Evolutionary conservation across 2,113 vertebrate genomes (phyloP).

Genomic region (Tylochromis polylepis): DNA sequence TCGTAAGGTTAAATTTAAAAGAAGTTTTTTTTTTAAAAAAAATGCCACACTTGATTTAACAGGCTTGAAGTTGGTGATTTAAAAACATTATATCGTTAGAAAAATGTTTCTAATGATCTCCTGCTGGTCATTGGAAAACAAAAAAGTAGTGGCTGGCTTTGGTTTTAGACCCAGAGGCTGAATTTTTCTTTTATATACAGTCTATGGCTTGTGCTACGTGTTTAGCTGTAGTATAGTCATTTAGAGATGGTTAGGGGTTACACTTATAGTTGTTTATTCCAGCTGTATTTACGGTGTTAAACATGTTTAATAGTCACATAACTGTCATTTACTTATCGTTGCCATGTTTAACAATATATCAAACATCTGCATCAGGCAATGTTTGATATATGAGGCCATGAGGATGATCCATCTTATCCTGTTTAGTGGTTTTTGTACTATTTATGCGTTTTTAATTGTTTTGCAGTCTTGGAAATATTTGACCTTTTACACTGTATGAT

Average conservation of each 20-base stretch:
- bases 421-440: background rate
- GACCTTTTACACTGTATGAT: slow-evolving; percentile 46
- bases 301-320: background rate
- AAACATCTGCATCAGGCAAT: background rate
- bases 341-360: background rate
- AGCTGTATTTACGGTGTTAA: slow-evolving; percentile 37
- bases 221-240: background rate
- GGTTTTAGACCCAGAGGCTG: background rate
- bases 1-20: background rate
- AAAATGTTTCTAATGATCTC: background rate
- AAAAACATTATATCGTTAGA: background rate
- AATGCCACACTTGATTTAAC: background rate
- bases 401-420: background rate
- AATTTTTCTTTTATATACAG: background rate
- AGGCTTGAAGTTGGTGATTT: background rate
- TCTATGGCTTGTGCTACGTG: background rate
- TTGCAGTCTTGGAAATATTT: slow-evolving; percentile 5
- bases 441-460: background rate
- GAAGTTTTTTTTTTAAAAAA: background rate
- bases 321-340: background rate
- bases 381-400: background rate
- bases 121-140: background rate
- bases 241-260: slow-evolving; percentile 33
- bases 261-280: background rate
- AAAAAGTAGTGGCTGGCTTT: background rate